phyloP scores from a whole-genome alignment of 2,888 invertebrate genomes.

The Limnephilus rhombicus region DNA sequence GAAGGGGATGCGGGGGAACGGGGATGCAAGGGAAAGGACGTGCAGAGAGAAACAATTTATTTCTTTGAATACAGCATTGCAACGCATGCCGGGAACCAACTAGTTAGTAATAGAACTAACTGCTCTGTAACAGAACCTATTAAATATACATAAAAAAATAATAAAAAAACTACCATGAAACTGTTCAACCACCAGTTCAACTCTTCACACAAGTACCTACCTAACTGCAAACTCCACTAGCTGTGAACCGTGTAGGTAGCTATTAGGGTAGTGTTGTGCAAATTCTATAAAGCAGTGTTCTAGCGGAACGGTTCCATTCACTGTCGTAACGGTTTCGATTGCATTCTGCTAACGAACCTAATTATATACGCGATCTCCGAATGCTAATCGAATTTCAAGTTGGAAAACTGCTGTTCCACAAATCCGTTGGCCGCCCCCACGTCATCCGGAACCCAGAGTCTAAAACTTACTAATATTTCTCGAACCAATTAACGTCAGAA shows the following conservation, averaged over 20 bases:
- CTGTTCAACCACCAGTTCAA: neutral
- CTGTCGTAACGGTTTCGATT: neutral
- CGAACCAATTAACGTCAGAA: neutral
- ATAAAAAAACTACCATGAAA: neutral
- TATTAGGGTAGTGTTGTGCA: neutral
- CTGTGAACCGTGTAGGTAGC: neutral
- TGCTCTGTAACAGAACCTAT: too few relatives aligned
- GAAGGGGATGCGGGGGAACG: too few relatives aligned
- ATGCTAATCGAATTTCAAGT: conserved; percentile 33
- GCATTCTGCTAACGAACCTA: conserved; percentile 30
- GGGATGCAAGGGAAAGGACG: too few relatives aligned
- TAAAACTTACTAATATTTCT: neutral
- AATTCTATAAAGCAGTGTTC: neutral
- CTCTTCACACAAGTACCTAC: neutral
- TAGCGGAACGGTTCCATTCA: neutral
- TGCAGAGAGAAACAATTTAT: too few relatives aligned
- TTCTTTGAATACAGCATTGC: too few relatives aligned
- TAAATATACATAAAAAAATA: neutral
- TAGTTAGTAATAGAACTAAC: too few relatives aligned
- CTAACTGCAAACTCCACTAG: neutral
- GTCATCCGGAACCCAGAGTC: neutral
- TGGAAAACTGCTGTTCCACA: conserved; percentile 7
- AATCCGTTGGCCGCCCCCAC: neutral
- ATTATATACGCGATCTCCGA: conserved; percentile 30
- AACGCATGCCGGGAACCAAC: too few relatives aligned